Percentiles rank a stretch among this genome's conserved stretches.
Evolutionary conservation across 1,140 invertebrate species (phyloP).

Genomic region (Papilio polytes): DNA sequence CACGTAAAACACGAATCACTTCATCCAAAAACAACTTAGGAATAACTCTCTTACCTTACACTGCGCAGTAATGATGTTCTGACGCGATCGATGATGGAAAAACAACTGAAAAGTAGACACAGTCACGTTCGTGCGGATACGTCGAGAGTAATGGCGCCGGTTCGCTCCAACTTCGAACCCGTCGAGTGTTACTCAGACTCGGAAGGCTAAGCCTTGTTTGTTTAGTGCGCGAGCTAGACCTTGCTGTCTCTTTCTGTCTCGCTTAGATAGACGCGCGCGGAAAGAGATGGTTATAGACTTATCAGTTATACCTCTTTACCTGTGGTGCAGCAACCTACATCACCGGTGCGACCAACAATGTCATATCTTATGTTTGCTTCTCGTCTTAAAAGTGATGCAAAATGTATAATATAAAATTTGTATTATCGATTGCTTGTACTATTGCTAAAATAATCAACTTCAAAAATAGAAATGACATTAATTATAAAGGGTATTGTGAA

Average conservation of each 20-base stretch:
- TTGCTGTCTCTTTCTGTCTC: constrained; percentile 52
- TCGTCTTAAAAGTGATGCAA: constrained; percentile 70
- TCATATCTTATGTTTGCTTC: constrained; percentile 71
- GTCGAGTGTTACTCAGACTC: constrained; percentile 73
- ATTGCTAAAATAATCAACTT: neutral
- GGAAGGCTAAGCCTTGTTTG: constrained; percentile 80
- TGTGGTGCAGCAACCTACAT: constrained; percentile 80
- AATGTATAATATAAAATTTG: constrained; percentile 63
- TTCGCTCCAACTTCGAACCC: constrained; percentile 67
- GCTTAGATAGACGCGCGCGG: constrained; percentile 29
- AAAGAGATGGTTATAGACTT: constrained; percentile 54
- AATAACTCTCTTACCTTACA: constrained; percentile 79
- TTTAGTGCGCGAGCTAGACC: constrained; percentile 66
- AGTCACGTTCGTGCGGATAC: constrained; percentile 78
- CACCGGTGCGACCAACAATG: constrained; percentile 76
- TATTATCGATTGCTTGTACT: constrained; percentile 32
- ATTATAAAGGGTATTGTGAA: neutral
- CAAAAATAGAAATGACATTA: neutral
- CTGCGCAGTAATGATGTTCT: constrained; percentile 80
- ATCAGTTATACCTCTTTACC: constrained; percentile 56
- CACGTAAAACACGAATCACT: constrained; percentile 60
- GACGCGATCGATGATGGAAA: constrained; percentile 75
- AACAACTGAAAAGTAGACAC: constrained; percentile 76
- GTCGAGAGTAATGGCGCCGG: constrained; percentile 77
- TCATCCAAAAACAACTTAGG: constrained; percentile 70